Evolutionary conservation across 2,888 invertebrate genomes (phyloP), one percentile per base, ranked within the genome.

Genomic region (Digitonthophagus gazella): DNA sequence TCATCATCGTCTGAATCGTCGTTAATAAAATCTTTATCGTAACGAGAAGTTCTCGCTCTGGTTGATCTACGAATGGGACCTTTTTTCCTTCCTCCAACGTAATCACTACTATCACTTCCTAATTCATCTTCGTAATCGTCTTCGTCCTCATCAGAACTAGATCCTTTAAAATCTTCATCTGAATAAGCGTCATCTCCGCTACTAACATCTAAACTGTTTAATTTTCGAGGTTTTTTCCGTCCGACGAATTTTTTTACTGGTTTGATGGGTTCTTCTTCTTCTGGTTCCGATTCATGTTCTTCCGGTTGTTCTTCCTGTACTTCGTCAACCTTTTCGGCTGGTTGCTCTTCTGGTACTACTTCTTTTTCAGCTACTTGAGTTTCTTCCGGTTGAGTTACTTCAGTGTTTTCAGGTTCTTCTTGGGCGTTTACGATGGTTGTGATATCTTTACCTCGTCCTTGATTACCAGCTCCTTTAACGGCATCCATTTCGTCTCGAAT

Each of bases 151-250:
- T 72, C 72, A 2, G 72, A 72, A 67, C 91, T 91, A 0, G 91
- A 90, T 57, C 94, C 93, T 79, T 94, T 93, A 79, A 96, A 97
- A 82, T 97, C 97, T 81, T 96, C 96, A 78, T 96, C 96, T 0
- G 92, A 93, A 68, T 88, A 90, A 28, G 90, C 90, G 80, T 94
- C 92, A 73, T 94, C 93, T 19, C 78, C 82, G 71, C 82, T 82
- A 71, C 80, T 80, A 5, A 79, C 75, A 76, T 95, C 93, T 66
- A 95, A 83, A 64, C 91, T 91, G 78, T 94, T 94, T 58, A 95
- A 82, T 76, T 93, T 92, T 20, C 93, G 86, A 44, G 90, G 86
- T 77, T 93, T 93, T 78, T 91, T 89, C 73, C 84, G 85, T 44
- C 78, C 78, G 2, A 75, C 58, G 11, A 79, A 75, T 64, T 77